Percentiles rank a stretch among this genome's conserved stretches.
These are phyloP conservation scores for Turritopsis dohrnii DNA, from an alignment of 30 jellyfish, hydroid and myxozoan genomes.

Conservation along the genomic window DNA sequence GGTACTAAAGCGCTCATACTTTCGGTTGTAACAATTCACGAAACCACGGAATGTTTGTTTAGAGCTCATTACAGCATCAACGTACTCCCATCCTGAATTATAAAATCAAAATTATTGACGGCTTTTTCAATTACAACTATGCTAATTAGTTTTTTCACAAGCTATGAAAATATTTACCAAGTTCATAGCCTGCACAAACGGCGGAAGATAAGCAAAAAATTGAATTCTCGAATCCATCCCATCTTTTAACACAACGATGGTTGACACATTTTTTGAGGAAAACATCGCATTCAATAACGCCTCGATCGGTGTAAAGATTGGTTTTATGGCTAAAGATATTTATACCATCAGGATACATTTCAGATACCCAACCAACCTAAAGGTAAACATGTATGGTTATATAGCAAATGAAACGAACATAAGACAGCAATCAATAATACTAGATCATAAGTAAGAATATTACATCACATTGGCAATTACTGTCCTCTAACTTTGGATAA, in stretches of 20 bases:
- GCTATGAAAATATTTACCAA: neutral
- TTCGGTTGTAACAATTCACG: neutral
- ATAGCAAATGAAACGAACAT: too few relatives aligned
- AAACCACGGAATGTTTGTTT: constrained; percentile 24
- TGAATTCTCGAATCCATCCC: neutral
- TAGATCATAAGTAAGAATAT: neutral
- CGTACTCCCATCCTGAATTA: constrained; percentile 16
- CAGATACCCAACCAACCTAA: neutral
- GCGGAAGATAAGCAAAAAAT: neutral
- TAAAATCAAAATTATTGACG: neutral
- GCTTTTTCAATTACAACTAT: neutral
- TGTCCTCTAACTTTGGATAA: neutral
- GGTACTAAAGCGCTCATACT: neutral
- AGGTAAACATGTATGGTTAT: neutral
- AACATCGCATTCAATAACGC: neutral
- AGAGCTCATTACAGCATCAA: constrained; percentile 10
- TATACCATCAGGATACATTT: neutral
- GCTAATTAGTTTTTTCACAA: neutral
- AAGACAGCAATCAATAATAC: neutral
- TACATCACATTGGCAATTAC: neutral
- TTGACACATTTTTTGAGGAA: neutral
- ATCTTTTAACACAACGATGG: neutral
- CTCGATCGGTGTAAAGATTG: neutral
- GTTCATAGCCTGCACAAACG: neutral
- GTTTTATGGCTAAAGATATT: neutral